Base-by-base conservation (phyloP, 2,888 invertebrate genomes). In the Leptinotarsa tumamoca region DNA sequence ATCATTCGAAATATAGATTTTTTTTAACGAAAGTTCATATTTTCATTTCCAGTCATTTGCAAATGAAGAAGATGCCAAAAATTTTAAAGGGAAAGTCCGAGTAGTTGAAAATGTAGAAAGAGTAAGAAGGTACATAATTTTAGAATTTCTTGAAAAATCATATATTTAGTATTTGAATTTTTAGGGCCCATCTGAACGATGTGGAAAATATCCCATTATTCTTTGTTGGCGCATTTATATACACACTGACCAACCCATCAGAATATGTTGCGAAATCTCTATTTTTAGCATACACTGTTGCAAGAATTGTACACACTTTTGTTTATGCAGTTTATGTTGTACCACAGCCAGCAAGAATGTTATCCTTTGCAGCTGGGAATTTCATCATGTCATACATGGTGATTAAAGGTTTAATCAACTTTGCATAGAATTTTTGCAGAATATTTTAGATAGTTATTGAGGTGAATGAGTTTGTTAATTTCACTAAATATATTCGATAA, bases 121-220 rank as follows among this genome's bases (percentile, higher is more conserved):
- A 78, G 87, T 89, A 10, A 83, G 90, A 82, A 83, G 89, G 88
- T 88, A 83, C 80, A 66, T 50, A 61, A 72, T n/a, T 58, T 4
- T 15, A 7, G 4, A n/a, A 43, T 43, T 27, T 13, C 7, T n/a
- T 63, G 5, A 43, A 33, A 74, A 68, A 76, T 1, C 84, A 71
- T 49, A 52, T n/a, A 52, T 52, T 52, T n/a, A 52, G 0, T 52
- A 3, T 23, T 58, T 63, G 7, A 58, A 18, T 43, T 63, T 63
- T n/a, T 33, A 63, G 63, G 23, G 93, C 92, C 17, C 94, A 94
- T 85, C 88, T 90, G 81, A 94, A 94, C 83, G 94, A 94, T 85
- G 84, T 94, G 85, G 93, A 94, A 86, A 94, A 93, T 84, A 93
- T 94, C 67, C 90, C 92, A 0, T 89, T 91, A 3, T 94, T 93